Conservation (phyloP, 1,140 invertebrate species). For the Pachyrhynchus sulphureomaculatus region DNA sequence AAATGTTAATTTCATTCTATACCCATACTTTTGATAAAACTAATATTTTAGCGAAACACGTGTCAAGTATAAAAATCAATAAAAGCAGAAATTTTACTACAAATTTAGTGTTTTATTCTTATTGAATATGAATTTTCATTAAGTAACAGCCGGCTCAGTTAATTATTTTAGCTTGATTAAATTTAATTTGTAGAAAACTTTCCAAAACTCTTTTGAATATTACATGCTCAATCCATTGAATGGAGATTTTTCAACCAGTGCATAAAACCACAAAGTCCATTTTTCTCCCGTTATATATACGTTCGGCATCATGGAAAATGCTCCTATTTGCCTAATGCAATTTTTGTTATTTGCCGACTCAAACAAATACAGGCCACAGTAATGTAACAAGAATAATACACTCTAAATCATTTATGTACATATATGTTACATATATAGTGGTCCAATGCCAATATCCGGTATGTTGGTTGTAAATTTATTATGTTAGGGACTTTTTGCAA, state of each 20-base stretch:
- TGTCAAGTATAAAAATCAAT: too few relatives aligned
- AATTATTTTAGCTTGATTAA: too few relatives aligned
- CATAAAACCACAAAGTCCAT: background rate
- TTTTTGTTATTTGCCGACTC: constrained; percentile 10
- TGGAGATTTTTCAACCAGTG: constrained; percentile 4
- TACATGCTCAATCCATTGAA: background rate
- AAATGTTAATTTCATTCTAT: too few relatives aligned
- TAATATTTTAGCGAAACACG: too few relatives aligned
- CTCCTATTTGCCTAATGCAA: constrained; percentile 12
- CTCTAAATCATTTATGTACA: constrained; percentile 13
- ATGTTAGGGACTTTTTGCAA: background rate
- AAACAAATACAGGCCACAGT: constrained; percentile 13
- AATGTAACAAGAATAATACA: constrained; percentile 13
- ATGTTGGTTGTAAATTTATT: constrained; percentile 6
- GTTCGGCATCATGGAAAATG: background rate
- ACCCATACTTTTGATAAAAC: too few relatives aligned
- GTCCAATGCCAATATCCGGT: constrained; percentile 10
- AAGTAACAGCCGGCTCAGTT: too few relatives aligned
- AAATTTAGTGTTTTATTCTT: too few relatives aligned
- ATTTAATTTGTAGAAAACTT: too few relatives aligned
- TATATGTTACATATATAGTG: too few relatives aligned
- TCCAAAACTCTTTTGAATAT: too few relatives aligned
- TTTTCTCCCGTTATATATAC: constrained; percentile 4
- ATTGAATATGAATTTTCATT: too few relatives aligned
- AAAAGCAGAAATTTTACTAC: too few relatives aligned